These are phyloP conservation scores for Zaprionus africanus DNA, from an alignment of 1,140 invertebrate genomes.

Conservation along the genomic window DNA sequence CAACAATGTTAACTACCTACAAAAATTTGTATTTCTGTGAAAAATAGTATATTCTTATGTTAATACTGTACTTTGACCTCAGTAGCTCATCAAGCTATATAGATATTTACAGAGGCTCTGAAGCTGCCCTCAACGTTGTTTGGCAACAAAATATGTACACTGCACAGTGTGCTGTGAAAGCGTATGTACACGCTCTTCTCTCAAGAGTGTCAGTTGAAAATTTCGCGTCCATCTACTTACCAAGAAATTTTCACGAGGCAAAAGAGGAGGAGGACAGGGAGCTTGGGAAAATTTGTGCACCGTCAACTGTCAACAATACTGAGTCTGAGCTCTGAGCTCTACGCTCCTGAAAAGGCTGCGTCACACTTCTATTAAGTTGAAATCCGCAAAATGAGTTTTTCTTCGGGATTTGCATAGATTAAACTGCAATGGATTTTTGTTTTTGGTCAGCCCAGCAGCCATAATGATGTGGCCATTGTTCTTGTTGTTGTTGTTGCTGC, in stretches of 20 bases:
- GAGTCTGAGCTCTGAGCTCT: not conserved
- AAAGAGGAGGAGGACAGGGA: not conserved
- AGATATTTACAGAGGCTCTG: not conserved
- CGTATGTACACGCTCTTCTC: not conserved
- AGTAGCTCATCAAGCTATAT: slow-evolving; percentile 1
- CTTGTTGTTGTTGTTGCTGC: slow-evolving; percentile 18
- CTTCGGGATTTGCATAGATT: slow-evolving; percentile 77
- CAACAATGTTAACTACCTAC: not conserved
- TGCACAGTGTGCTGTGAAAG: not conserved
- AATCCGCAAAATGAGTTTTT: slow-evolving; percentile 79
- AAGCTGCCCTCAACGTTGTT: not conserved
- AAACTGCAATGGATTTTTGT: slow-evolving; percentile 62
- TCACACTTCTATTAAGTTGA: slow-evolving; percentile 69
- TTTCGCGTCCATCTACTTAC: slow-evolving; percentile 28
- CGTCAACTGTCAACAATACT: slow-evolving; percentile 21
- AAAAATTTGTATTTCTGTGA: not conserved
- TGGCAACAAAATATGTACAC: not conserved
- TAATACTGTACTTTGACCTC: not conserved
- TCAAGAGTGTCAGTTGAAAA: not conserved
- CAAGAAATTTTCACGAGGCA: slow-evolving; percentile 50
- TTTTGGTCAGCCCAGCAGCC: slow-evolving; percentile 35
- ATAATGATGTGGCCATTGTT: slow-evolving; percentile 48
- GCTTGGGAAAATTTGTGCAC: not conserved
- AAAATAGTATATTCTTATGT: not conserved
- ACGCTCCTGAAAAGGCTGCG: slow-evolving; percentile 35